Conservation (phyloP, 2,113 vertebrate genomes). For the Acinonyx jubatus region DNA sequence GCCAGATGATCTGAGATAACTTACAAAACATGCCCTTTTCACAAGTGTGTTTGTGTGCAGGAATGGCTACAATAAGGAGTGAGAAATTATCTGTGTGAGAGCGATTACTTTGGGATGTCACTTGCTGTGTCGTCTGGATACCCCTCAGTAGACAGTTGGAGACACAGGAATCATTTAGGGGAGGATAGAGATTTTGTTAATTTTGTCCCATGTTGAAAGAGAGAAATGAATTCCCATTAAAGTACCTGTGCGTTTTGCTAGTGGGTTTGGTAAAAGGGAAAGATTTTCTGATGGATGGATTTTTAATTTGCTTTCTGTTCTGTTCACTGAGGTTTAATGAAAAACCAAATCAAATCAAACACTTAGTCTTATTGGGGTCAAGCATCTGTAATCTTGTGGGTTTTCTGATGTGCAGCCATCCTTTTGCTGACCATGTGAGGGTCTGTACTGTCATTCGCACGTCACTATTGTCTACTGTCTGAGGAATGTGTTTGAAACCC, state of each 20-base stretch:
- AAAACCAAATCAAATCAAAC: background rate
- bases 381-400: conserved; percentile 44
- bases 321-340: background rate
- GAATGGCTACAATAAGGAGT: background rate
- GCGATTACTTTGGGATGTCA: background rate
- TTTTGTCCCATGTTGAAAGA: background rate
- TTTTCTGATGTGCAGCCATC: conserved; percentile 35
- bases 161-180: background rate
- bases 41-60: background rate
- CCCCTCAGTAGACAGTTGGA: background rate
- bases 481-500: background rate
- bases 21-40: conserved; percentile 68
- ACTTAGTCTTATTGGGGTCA: conserved; percentile 2
- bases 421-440: conserved; percentile 37
- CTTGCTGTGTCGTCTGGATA: background rate
- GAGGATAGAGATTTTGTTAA: background rate
- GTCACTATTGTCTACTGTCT: conserved; percentile 35
- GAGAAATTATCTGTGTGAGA: background rate
- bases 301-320: conserved; percentile 26
- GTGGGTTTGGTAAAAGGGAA: conserved; percentile 23
- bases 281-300: background rate
- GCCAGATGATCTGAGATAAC: conserved; percentile 80
- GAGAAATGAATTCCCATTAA: conserved; percentile 6
- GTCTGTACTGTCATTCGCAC: conserved; percentile 47
- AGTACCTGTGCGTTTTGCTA: background rate